Conservation (phyloP, 2,797 vertebrate genomes). For the Sebastes wilsoni region DNA sequence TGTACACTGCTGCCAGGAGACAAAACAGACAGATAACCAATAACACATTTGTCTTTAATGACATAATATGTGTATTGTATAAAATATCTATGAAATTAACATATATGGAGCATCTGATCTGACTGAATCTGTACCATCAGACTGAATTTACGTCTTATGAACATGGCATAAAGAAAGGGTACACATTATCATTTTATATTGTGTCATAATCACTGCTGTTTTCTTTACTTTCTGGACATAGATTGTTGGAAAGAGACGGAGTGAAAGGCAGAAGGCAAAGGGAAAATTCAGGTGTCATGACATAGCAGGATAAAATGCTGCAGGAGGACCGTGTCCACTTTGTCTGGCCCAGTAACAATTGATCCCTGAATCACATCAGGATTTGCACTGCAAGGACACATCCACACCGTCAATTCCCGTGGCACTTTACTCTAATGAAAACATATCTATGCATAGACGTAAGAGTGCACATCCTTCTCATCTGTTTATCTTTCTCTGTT, state of each 20-base stretch:
- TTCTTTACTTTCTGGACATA: neutral
- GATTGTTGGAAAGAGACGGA: neutral
- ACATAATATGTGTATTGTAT: neutral
- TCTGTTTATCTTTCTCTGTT: slow-evolving; percentile 30
- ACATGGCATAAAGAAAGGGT: neutral
- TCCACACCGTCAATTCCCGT: neutral
- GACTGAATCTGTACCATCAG: neutral
- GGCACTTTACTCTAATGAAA: neutral
- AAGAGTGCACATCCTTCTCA: neutral
- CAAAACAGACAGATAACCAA: neutral
- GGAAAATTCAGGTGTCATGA: slow-evolving; percentile 31
- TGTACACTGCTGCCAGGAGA: neutral
- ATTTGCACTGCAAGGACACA: slow-evolving; percentile 10
- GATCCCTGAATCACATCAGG: slow-evolving; percentile 54
- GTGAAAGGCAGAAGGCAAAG: neutral
- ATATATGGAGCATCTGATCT: neutral
- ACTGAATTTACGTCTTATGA: neutral
- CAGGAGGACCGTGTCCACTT: slow-evolving; percentile 32
- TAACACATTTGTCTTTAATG: neutral
- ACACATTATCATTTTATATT: neutral
- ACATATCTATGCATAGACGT: neutral
- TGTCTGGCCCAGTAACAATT: slow-evolving; percentile 32
- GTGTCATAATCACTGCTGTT: neutral
- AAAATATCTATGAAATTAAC: too few relatives aligned
- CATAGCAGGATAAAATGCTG: slow-evolving; percentile 15